Conservation (phyloP, 1,140 invertebrate species). For the Aphidius gifuensis region DNA sequence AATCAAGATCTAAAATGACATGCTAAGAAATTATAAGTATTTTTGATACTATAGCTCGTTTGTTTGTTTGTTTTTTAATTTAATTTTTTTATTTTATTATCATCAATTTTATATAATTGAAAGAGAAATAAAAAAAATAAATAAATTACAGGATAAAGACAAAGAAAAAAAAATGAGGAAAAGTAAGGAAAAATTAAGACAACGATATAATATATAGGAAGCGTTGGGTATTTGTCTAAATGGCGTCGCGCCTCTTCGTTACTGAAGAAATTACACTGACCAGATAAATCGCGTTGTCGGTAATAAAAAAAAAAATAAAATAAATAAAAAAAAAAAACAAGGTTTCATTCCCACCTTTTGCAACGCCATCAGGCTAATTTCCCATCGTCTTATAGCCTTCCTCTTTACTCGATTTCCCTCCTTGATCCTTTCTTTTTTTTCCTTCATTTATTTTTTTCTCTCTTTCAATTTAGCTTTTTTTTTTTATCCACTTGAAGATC, state of each 20-base stretch:
- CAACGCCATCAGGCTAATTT: no score
- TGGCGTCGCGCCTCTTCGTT: constrained; percentile 22
- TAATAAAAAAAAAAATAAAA: constrained; percentile 20
- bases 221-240: constrained; percentile 25
- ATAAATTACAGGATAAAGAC: no score
- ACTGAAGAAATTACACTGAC: constrained; percentile 19
- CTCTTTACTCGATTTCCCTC: background rate
- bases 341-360: no score
- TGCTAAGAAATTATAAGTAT: no score
- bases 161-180: background rate
- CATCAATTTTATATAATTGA: no score
- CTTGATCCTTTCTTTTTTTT: background rate
- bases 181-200: background rate
- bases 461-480: background rate
- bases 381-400: no score
- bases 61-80: no score
- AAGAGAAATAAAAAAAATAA: no score
- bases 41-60: no score
- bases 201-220: constrained; percentile 7
- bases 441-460: constrained; percentile 8
- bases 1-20: no score
- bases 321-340: no score
- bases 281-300: constrained; percentile 9
- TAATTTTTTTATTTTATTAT: no score
- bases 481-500: background rate